phyloP scores from a whole-genome alignment of 1,140 invertebrate species.

The Penaeus indicus region DNA sequence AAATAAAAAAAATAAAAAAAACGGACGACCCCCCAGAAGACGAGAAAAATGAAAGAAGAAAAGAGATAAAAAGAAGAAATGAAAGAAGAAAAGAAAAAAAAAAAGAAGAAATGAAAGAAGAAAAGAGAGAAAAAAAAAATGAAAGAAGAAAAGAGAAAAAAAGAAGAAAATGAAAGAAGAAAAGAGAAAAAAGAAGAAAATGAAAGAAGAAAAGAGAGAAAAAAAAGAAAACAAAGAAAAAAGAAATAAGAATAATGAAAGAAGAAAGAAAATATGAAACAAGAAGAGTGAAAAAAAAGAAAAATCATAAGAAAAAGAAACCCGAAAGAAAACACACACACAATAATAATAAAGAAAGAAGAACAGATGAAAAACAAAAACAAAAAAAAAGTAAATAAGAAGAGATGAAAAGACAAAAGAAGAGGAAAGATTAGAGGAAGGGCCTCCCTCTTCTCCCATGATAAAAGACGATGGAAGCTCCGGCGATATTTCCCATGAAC shows the following conservation, averaged over 20 bases:
- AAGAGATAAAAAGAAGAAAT: neutral
- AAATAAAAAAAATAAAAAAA: neutral
- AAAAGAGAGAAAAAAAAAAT: no score
- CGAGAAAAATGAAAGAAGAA: neutral
- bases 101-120: no score
- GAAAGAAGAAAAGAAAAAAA: no score
- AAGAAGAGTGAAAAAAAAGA: neutral
- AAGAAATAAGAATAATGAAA: neutral
- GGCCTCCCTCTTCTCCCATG: neutral
- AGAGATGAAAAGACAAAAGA: neutral
- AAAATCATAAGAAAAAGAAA: no score
- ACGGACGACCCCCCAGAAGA: neutral
- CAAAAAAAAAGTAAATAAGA: no score
- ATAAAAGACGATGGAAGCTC: slow-evolving; percentile 23
- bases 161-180: no score
- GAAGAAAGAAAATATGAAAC: neutral
- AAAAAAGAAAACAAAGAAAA: neutral
- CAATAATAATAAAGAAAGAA: no score
- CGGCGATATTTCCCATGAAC: slow-evolving; percentile 48
- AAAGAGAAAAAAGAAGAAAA: no score
- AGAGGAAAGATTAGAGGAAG: slow-evolving; percentile 5
- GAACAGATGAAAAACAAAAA: no score
- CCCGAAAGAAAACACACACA: no score
- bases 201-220: neutral
- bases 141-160: no score